These are phyloP conservation scores for Rallus crepitans DNA, from an alignment of 2,797 vertebrate genomes.

Conservation along the genomic window DNA sequence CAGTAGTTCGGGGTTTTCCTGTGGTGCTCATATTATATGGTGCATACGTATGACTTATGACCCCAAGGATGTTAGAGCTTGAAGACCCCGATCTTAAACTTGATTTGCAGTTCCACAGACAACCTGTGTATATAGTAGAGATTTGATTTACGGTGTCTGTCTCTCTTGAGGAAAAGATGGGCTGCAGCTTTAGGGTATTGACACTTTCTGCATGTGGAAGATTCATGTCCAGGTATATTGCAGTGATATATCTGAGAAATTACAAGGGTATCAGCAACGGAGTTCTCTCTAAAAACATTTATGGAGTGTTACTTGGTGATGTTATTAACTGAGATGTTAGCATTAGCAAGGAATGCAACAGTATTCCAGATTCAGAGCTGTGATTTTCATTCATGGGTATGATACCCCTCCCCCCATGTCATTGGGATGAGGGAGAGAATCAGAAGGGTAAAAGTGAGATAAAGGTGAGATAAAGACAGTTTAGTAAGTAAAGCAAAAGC, in stretches of 20 bases:
- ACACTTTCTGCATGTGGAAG: neutral
- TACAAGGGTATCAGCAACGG: neutral
- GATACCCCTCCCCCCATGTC: fast-evolving
- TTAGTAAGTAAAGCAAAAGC: neutral
- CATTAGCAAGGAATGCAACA: neutral
- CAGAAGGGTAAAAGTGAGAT: neutral
- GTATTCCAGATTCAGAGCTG: neutral
- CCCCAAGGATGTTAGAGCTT: neutral
- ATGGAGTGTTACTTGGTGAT: neutral
- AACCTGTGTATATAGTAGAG: neutral
- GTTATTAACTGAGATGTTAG: neutral
- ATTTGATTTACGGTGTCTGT: neutral
- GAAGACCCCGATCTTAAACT: neutral
- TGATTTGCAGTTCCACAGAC: neutral
- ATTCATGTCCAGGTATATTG: neutral
- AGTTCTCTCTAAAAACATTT: neutral
- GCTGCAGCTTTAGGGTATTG: neutral
- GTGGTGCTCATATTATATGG: neutral
- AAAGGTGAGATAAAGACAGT: neutral
- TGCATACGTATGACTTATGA: neutral
- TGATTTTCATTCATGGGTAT: neutral
- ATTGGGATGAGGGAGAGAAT: neutral
- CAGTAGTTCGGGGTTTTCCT: neutral
- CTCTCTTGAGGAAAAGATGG: neutral
- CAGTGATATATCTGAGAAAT: neutral